phyloP scores from a whole-genome alignment of 2,888 invertebrate genomes.

The Meganola albula region DNA sequence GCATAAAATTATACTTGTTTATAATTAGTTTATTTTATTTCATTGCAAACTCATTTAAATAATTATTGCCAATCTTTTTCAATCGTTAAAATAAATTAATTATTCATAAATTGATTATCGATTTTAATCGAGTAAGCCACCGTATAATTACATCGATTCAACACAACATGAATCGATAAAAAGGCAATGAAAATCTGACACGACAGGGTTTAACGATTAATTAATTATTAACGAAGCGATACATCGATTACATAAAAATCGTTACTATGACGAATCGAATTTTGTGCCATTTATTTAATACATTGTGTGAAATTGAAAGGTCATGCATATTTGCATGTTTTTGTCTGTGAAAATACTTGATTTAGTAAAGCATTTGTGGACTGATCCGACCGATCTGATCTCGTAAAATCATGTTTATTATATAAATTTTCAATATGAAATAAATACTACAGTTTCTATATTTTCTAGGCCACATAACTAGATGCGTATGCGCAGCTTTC shows the following conservation, averaged over 20 bases:
- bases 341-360: too few relatives aligned
- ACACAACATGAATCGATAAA: constrained; percentile 14
- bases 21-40: too few relatives aligned
- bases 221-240: constrained; percentile 28
- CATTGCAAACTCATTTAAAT: too few relatives aligned
- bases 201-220: constrained; percentile 22
- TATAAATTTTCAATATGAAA: too few relatives aligned
- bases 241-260: constrained; percentile 28
- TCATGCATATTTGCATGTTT: constrained; percentile 11
- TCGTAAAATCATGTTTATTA: too few relatives aligned
- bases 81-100: neutral
- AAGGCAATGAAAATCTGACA: constrained; percentile 24
- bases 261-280: constrained; percentile 23
- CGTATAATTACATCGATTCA: constrained; percentile 8
- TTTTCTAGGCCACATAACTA: too few relatives aligned
- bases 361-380: too few relatives aligned
- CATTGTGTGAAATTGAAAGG: neutral
- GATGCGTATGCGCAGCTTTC: constrained; percentile 7
- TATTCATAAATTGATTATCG: constrained; percentile 7
- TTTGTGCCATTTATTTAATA: constrained; percentile 16
- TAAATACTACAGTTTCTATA: too few relatives aligned
- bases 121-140: neutral
- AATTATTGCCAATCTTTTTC: too few relatives aligned
- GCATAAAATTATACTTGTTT: too few relatives aligned
- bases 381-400: too few relatives aligned